Evolutionary conservation across 2,113 vertebrate species (phyloP).

Genomic region (Semnopithecus entellus): DNA sequence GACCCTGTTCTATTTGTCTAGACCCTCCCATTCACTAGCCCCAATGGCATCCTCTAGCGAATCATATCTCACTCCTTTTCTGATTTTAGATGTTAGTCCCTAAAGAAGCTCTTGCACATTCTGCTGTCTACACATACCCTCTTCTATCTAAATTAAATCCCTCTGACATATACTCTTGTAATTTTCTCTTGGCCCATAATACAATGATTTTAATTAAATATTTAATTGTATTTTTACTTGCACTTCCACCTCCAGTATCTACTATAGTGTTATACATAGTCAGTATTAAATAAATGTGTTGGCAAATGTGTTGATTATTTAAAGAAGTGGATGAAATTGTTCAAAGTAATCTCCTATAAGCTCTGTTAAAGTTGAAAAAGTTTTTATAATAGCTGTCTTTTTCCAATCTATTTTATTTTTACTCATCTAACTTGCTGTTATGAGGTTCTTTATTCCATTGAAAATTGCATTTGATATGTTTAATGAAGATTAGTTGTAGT

Average conservation of each 20-base stretch:
- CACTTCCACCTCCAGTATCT: not conserved
- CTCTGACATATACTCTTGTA: not conserved
- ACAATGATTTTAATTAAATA: not conserved
- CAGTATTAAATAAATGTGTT: not conserved
- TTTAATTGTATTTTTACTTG: not conserved
- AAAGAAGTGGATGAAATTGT: not conserved
- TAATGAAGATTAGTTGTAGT: not conserved
- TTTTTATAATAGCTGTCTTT: not conserved
- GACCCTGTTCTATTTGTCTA: not conserved
- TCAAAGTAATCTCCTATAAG: not conserved
- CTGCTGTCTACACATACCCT: not conserved
- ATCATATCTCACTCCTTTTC: not conserved
- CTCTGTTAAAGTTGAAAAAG: not conserved
- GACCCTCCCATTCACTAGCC: not conserved
- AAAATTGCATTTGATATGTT: not conserved
- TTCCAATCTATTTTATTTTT: not conserved
- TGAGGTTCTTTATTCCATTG: not conserved
- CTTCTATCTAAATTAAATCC: not conserved
- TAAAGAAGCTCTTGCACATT: not conserved
- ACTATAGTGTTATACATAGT: not conserved
- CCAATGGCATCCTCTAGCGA: not conserved
- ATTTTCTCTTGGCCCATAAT: not conserved
- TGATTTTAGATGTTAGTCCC: not conserved
- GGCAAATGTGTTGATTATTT: not conserved
- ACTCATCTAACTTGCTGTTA: not conserved